phyloP scores from a whole-genome alignment of 2,888 invertebrate genomes.

The Julus scanicus region DNA sequence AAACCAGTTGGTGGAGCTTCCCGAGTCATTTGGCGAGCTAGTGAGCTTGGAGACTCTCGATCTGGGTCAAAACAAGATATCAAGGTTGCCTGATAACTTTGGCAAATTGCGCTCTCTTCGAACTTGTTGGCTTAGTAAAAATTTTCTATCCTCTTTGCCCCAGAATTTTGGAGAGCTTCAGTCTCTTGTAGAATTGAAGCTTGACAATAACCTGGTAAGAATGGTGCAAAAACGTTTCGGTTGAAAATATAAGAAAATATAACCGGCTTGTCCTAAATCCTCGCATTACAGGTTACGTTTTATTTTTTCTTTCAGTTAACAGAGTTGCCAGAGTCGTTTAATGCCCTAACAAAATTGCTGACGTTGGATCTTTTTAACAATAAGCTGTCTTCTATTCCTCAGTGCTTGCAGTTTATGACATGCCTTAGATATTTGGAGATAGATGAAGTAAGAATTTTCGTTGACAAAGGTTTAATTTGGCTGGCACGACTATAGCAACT shows the following conservation, averaged over 20 bases:
- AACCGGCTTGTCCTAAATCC: not conserved
- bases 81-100: slow-evolving; percentile 51
- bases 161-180: slow-evolving; percentile 52
- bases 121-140: slow-evolving; percentile 53
- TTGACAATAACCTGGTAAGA: slow-evolving; percentile 55
- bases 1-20: slow-evolving; percentile 55
- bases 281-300: not conserved
- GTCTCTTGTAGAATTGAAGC: slow-evolving; percentile 50
- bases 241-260: too few species aligned
- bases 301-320: slow-evolving; percentile 55
- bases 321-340: slow-evolving; percentile 54
- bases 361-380: slow-evolving; percentile 56
- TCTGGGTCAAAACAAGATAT: slow-evolving; percentile 55
- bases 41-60: slow-evolving; percentile 49
- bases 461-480: too few species aligned
- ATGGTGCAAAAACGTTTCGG: too few species aligned
- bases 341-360: slow-evolving; percentile 35
- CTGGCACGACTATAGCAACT: too few species aligned
- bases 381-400: slow-evolving; percentile 52
- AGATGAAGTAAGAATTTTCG: slow-evolving; percentile 52
- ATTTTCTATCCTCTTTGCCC: slow-evolving; percentile 49
- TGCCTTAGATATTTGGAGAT: slow-evolving; percentile 52
- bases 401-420: not conserved
- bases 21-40: slow-evolving; percentile 55
- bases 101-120: slow-evolving; percentile 50